These are phyloP conservation scores for Ammodytes dubius DNA, from an alignment of 2,113 vertebrate species.

Conservation along the genomic window DNA sequence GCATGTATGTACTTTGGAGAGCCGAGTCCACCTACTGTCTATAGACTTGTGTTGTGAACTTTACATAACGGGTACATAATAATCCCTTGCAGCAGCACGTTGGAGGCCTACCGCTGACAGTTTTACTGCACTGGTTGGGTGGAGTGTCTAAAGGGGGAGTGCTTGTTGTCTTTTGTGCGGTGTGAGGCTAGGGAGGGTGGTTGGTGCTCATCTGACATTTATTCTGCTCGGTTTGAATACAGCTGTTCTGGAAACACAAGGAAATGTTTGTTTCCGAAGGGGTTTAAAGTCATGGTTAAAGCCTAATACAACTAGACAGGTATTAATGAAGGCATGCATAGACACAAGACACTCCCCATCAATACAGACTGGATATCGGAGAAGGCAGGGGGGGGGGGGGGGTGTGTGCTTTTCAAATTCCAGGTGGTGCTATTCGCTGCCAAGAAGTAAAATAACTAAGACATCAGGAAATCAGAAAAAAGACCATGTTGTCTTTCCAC, in stretches of 20 bases:
- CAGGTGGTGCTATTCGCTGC: no score
- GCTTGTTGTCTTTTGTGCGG: no score
- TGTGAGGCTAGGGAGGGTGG: not conserved
- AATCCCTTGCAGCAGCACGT: conserved; percentile 34
- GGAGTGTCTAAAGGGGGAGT: conserved; percentile 12
- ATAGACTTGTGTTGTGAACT: conserved; percentile 11
- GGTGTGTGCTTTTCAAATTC: not conserved
- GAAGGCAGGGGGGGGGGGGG: no score
- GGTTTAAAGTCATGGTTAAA: not conserved
- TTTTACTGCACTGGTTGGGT: not conserved
- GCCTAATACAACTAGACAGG: not conserved
- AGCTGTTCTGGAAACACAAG: not conserved
- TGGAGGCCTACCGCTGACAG: conserved; percentile 14
- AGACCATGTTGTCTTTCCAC: not conserved
- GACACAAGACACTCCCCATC: not conserved
- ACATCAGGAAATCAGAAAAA: not conserved
- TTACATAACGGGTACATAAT: conserved; percentile 19
- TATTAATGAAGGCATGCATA: not conserved
- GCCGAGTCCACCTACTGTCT: not conserved
- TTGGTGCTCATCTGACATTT: not conserved
- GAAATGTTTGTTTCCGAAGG: not conserved
- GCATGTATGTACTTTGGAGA: not conserved
- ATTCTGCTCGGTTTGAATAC: not conserved
- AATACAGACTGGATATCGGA: not conserved
- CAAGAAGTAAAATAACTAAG: not conserved